phyloP scores from a whole-genome alignment of 2,888 invertebrate species.

The Abrostola triplasia region DNA sequence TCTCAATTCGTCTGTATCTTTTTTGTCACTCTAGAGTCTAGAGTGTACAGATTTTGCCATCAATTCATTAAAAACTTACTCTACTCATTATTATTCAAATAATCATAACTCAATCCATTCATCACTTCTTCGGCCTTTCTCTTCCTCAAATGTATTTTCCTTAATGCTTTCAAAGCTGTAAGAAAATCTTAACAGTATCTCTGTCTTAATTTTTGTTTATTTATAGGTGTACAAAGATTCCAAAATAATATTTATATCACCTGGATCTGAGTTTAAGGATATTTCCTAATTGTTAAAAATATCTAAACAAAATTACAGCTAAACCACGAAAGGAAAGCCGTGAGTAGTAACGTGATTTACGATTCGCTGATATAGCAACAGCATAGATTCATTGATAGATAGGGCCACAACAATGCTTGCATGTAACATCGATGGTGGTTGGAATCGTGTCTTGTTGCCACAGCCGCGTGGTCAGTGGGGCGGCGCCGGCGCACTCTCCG shows the following conservation, averaged over 20 bases:
- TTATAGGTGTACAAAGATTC: no score
- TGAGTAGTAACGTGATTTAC: slow-evolving; percentile 54
- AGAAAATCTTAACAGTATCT: no score
- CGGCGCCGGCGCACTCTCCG: slow-evolving; percentile 66
- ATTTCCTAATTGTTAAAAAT: slow-evolving; percentile 7
- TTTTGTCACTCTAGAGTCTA: no score
- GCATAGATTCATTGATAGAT: slow-evolving; percentile 78
- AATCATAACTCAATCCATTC: no score
- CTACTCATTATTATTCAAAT: no score
- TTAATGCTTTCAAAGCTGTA: no score
- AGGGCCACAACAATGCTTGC: slow-evolving; percentile 80
- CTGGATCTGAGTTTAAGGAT: background rate
- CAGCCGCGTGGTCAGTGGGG: slow-evolving; percentile 76
- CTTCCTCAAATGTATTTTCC: no score
- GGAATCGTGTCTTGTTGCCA: slow-evolving; percentile 70
- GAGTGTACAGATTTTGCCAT: no score
- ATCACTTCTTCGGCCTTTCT: no score
- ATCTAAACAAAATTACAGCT: slow-evolving; percentile 11
- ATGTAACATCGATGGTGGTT: slow-evolving; percentile 75
- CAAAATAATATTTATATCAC: background rate
- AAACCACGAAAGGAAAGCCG: slow-evolving; percentile 59
- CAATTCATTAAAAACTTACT: no score
- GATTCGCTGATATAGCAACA: slow-evolving; percentile 56
- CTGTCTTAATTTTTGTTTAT: no score
- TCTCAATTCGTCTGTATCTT: no score